These are phyloP conservation scores for Neodiprion pinetum DNA, from an alignment of 1,140 invertebrate genomes.

Conservation along the genomic window DNA sequence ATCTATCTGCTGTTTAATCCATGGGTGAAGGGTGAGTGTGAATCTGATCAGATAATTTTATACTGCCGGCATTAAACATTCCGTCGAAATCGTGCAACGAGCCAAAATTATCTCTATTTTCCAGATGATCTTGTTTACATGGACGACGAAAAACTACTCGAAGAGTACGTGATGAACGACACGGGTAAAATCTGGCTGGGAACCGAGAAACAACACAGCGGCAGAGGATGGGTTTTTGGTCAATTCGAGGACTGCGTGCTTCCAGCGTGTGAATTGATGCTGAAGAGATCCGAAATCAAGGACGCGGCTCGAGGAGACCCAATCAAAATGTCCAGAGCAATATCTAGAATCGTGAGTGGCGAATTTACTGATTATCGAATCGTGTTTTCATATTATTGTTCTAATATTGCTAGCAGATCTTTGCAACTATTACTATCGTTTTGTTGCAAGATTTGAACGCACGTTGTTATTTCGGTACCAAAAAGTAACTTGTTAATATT, in stretches of 20 bases:
- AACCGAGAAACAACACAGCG: constrained; percentile 65
- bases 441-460: constrained; percentile 11
- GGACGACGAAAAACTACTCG: constrained; percentile 65
- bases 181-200: constrained; percentile 79
- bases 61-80: background rate
- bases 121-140: constrained; percentile 73
- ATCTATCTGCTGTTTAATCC: constrained; percentile 80
- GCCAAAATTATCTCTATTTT: constrained; percentile 19
- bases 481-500: constrained; percentile 14
- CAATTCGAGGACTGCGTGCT: constrained; percentile 73
- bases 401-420: background rate
- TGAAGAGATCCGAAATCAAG: constrained; percentile 66
- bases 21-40: constrained; percentile 71
- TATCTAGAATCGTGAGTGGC: constrained; percentile 68
- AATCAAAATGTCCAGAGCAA: constrained; percentile 68
- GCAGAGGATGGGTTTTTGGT: constrained; percentile 76
- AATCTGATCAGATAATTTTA: background rate
- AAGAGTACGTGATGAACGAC: constrained; percentile 78
- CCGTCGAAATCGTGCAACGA: background rate
- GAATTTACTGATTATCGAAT: background rate
- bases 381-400: background rate
- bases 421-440: background rate
- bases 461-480: background rate
- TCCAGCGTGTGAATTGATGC: constrained; percentile 68
- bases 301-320: constrained; percentile 70